Conservation (phyloP, 2,113 vertebrate genomes). For the Phylloscopus trochilus region DNA sequence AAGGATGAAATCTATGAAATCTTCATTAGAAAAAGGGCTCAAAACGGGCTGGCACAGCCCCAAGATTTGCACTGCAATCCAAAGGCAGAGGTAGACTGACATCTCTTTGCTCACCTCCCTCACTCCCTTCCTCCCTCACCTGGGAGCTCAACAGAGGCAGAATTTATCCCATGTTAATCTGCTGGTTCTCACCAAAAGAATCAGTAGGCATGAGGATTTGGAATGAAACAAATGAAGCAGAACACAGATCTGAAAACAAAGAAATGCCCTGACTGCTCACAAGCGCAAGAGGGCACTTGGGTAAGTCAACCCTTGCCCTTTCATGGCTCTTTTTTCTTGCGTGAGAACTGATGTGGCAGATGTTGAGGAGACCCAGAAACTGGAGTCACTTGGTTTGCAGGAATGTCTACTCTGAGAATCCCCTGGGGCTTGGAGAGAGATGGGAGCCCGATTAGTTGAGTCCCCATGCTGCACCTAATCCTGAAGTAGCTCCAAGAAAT, state of each 20-base stretch:
- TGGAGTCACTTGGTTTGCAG: neutral
- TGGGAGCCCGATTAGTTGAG: neutral
- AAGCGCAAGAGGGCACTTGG: neutral
- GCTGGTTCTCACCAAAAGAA: neutral
- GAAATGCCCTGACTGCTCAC: neutral
- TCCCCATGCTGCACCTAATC: neutral
- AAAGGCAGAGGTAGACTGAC: neutral
- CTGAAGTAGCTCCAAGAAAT: neutral
- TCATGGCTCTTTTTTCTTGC: neutral
- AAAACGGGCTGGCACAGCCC: neutral
- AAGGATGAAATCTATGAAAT: neutral
- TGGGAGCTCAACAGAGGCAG: neutral
- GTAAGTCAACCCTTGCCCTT: neutral
- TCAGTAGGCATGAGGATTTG: neutral
- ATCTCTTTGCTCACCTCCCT: neutral
- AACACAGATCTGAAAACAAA: neutral
- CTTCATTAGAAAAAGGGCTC: neutral
- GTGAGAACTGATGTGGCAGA: neutral
- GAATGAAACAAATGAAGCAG: neutral
- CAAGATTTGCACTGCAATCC: neutral
- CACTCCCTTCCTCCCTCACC: neutral
- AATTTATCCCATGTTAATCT: neutral
- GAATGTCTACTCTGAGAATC: neutral
- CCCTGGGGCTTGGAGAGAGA: neutral
- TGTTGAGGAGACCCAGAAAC: neutral